These are phyloP conservation scores for Lithobius niger DNA, from an alignment of 1,140 invertebrate species.

Conservation along the genomic window DNA sequence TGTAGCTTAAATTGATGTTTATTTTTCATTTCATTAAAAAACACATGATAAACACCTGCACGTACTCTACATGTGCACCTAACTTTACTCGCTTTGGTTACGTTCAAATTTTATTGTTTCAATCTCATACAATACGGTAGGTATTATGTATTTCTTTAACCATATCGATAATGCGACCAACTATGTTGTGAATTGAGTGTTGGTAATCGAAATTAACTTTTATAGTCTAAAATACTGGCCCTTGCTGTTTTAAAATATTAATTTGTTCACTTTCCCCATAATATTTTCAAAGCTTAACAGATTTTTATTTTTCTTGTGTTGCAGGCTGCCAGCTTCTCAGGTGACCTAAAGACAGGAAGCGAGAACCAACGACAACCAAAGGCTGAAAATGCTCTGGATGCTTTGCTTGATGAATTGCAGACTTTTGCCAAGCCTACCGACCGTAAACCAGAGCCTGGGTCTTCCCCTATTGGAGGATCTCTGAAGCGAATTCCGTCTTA, in stretches of 20 bases:
- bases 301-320: neutral
- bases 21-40: neutral
- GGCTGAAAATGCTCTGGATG: conserved; percentile 87
- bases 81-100: too few relatives aligned
- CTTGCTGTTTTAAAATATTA: neutral
- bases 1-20: neutral
- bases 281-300: too few relatives aligned
- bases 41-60: too few relatives aligned
- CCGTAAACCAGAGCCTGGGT: conserved; percentile 8
- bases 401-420: conserved; percentile 81
- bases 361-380: conserved; percentile 29
- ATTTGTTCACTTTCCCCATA: too few relatives aligned
- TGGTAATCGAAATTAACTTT: too few relatives aligned
- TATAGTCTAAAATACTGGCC: too few relatives aligned
- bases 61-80: too few relatives aligned
- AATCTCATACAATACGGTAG: too few relatives aligned
- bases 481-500: conserved; percentile 21
- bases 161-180: too few relatives aligned
- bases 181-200: too few relatives aligned
- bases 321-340: conserved; percentile 12
- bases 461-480: neutral
- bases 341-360: conserved; percentile 29
- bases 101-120: too few relatives aligned
- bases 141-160: too few relatives aligned
- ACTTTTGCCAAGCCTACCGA: conserved; percentile 41